Base-by-base conservation (phyloP, 2,113 vertebrate genomes). In the Boulengeromyrus knoepffleri region DNA sequence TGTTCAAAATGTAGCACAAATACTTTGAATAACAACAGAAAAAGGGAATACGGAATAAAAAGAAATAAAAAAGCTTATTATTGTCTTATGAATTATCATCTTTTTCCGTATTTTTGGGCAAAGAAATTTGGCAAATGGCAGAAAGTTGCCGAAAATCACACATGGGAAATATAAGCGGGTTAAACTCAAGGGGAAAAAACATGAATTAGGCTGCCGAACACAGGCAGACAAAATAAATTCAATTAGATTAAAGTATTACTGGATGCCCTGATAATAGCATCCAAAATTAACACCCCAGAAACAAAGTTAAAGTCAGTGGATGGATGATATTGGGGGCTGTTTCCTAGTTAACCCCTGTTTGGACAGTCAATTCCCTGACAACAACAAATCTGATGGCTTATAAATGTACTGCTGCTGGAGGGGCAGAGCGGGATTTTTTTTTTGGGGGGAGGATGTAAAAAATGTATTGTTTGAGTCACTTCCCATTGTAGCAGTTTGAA, bases 381-480 rank as follows among this genome's bases (percentile, higher is more conserved):
- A 84, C 89, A 91, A 53, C 85, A 87, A 89, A 91, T 89, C 90
- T 87, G 90, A 91, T 91, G 89, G 49, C 39, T 87, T 86, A 70
- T 58, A 87, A 88, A 89, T 87, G 77, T 89, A 77, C 86, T 70
- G 21, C 21, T 89, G 89, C 45, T 46, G 47, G 88, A 88, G 85
- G 83, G 49, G 52, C 52, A 52, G 83, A 49, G 66, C 2, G 3
- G 83, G 42, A 19, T 80, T 77, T 87, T 89, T 85, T 50, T 24
- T 2, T 0, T 12, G 49, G 46, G 31, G 36, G 83, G 53, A 1
- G 56, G 85, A 42, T n/a, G 58, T 49, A 87, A 70, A 88, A 91
- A 80, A 80, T 42, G 36, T 27, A 91, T 89, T 89, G 86, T 66
- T 89, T 66, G 89, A 89, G 85, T 85, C 74, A 88, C 70, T 56